phyloP scores from a whole-genome alignment of 2,797 vertebrate species.

The Hypotaenidia okinawae region DNA sequence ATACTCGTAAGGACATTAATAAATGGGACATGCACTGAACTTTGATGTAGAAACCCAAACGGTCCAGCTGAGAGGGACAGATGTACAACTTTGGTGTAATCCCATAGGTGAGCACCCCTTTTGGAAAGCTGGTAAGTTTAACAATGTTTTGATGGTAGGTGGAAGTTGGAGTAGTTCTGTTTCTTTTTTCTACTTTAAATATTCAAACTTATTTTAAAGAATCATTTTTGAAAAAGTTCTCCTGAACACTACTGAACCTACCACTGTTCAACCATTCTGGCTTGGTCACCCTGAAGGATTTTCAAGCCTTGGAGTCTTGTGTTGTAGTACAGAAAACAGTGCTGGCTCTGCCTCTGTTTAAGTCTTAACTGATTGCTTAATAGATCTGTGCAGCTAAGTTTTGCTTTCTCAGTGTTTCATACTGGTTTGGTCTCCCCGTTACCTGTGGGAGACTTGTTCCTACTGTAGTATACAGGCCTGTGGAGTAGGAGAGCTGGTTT shows the following conservation, averaged over 20 bases:
- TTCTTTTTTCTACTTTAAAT: background rate
- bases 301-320: background rate
- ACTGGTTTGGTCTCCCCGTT: background rate
- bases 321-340: background rate
- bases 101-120: background rate
- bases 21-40: conserved; percentile 39
- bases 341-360: background rate
- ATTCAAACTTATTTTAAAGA: background rate
- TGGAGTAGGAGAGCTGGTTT: background rate
- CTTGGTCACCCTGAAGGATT: background rate
- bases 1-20: conserved; percentile 39
- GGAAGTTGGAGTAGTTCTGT: conserved; percentile 9
- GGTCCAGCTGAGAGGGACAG: conserved; percentile 8
- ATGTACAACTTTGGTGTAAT: background rate
- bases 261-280: background rate
- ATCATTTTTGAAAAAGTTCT: background rate
- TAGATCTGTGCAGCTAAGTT: background rate
- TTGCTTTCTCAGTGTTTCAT: background rate
- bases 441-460: background rate
- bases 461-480: background rate
- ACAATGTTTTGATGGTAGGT: background rate
- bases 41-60: conserved; percentile 10
- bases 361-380: conserved; percentile 11
- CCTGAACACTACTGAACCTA: background rate
- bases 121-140: background rate